Base-by-base conservation (phyloP, 2,888 invertebrate species). In the Sarcophaga rosellei region DNA sequence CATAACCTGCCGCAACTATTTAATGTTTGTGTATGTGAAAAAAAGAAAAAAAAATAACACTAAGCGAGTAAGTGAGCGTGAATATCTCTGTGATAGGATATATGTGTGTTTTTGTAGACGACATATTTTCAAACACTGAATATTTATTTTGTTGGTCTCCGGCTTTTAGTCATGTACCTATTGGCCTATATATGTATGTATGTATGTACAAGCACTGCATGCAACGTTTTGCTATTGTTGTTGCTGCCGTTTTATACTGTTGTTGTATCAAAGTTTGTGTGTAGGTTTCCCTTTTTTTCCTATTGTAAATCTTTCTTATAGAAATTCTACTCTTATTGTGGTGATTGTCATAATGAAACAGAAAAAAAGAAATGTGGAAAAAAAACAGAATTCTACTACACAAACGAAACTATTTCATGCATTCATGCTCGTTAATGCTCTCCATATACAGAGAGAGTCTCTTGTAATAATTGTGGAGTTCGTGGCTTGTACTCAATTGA, bases 1-100 rank as follows among this genome's bases (percentile, higher is more conserved):
- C 91, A 91, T 91, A 92, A 91, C 91, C 92, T 91, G 91, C 91
- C 92, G 89, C 91, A 91, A 92, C 91, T 90, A 90, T 91, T 89
- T 90, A 89, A 88, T 89, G 89, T 90, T 91, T 91, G 91, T 90
- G 89, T 89, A 88, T 88, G 35, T 21, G 21, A 1, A 44, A 15
- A 17, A 21, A 15, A 69, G 35, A 53, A 62, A 61, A 70, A 47
- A 15, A 21, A 45, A 68, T 21, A 69, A 53, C 47, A 47, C 88
- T 89, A 6, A 25, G 25, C 4, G 25, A 35, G 35, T 35, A 35
- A 35, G 89, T 45, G 88, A 86, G 86, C 86, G 65, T 45, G 47
- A 45, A 10, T 23, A 45, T 47, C 47, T 35, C 6, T 35, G 35
- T 35, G 6, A 35, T 6, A 35, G 6, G 35, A 0, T 0, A 35